Percentiles rank a stretch among this genome's conserved stretches.
Conservation (phyloP, 2,888 invertebrate genomes). For the Actias luna region DNA sequence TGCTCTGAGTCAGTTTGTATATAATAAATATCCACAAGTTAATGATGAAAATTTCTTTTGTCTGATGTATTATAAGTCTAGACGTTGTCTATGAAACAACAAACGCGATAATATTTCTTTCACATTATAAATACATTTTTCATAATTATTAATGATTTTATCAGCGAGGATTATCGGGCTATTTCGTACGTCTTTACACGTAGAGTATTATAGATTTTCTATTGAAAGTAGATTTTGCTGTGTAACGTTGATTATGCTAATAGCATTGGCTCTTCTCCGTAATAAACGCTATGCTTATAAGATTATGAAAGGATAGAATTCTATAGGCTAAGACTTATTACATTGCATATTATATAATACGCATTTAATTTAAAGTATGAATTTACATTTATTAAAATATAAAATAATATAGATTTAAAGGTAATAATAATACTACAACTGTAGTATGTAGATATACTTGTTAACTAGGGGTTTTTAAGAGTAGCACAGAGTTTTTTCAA, state of each 20-base stretch:
- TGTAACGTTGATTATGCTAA: constrained; percentile 31
- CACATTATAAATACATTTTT: not conserved
- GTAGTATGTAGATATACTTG: too few relatives aligned
- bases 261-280: not conserved
- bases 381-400: not conserved
- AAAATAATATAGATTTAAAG: not conserved
- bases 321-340: not conserved
- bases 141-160: not conserved
- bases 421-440: too few relatives aligned
- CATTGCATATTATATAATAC: not conserved
- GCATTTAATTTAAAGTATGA: not conserved
- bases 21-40: not conserved
- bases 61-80: not conserved
- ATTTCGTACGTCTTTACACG: not conserved
- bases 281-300: not conserved
- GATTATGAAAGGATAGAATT: constrained; percentile 5
- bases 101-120: not conserved
- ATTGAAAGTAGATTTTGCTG: constrained; percentile 56
- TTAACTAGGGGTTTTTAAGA: too few relatives aligned
- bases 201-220: constrained; percentile 29
- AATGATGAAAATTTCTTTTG: not conserved
- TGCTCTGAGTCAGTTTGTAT: not conserved
- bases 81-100: not conserved
- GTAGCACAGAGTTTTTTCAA: too few relatives aligned
- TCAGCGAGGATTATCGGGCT: not conserved